Conservation (phyloP, 2,888 invertebrate genomes). For the Dynastes maya region DNA sequence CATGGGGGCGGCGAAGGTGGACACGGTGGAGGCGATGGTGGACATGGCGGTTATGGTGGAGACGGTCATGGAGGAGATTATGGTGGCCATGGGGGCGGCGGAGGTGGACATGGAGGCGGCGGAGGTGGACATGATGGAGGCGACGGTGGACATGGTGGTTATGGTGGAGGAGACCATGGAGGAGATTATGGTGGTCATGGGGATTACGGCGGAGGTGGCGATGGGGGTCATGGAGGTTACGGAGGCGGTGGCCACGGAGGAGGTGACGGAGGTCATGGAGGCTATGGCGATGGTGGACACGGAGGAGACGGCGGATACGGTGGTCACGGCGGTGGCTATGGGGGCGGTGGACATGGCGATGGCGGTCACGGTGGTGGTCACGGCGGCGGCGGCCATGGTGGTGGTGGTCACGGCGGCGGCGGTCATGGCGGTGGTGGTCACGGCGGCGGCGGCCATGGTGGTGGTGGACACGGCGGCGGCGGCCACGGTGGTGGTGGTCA, state of each 20-base stretch:
- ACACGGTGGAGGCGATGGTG: constrained; percentile 37
- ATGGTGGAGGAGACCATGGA: constrained; percentile 31
- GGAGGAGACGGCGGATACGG: constrained; percentile 22
- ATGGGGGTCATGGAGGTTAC: constrained; percentile 37
- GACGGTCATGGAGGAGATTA: constrained; percentile 23
- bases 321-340: constrained; percentile 43
- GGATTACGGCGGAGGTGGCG: constrained; percentile 16
- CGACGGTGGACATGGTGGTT: constrained; percentile 30
- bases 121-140: constrained; percentile 38
- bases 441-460: not conserved
- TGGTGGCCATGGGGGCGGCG: constrained; percentile 17
- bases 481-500: not conserved
- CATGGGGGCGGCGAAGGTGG: constrained; percentile 32
- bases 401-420: constrained; percentile 7
- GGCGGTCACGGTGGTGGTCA: constrained; percentile 10
- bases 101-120: not conserved
- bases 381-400: not conserved
- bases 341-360: constrained; percentile 20
- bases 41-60: constrained; percentile 23
- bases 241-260: constrained; percentile 22
- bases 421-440: not conserved
- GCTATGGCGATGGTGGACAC: not conserved
- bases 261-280: not conserved
- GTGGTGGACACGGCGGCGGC: not conserved
- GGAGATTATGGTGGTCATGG: constrained; percentile 23